Conservation (phyloP, 2,888 invertebrate species). For the Eugnorisma glareosa region DNA sequence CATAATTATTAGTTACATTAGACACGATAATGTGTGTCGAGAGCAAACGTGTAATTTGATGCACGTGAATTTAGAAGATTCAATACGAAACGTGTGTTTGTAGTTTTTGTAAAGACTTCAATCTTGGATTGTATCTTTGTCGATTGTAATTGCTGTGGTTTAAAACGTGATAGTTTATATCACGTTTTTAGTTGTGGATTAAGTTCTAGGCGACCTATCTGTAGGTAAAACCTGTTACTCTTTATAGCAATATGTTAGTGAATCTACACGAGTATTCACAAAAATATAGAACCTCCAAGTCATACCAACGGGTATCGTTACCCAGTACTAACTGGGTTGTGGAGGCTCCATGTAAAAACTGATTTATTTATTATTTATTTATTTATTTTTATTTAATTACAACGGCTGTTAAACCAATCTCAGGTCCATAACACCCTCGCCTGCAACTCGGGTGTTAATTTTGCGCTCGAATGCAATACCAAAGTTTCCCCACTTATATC, state of each 20-base stretch:
- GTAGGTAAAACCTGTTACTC: background rate
- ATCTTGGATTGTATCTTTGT: background rate
- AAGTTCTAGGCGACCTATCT: background rate
- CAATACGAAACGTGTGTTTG: constrained; percentile 6
- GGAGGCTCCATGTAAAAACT: too few species aligned
- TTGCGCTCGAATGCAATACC: too few species aligned
- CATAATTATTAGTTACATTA: background rate
- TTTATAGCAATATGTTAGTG: background rate
- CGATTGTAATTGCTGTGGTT: background rate
- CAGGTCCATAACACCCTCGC: too few species aligned
- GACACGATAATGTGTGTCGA: constrained; percentile 9
- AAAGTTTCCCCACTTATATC: too few species aligned
- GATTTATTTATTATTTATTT: too few species aligned
- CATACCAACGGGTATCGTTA: too few species aligned
- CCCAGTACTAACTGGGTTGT: too few species aligned
- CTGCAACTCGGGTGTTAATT: too few species aligned
- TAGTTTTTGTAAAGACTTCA: constrained; percentile 13
- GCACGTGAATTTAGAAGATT: constrained; percentile 19
- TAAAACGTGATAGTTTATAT: background rate
- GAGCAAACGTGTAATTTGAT: constrained; percentile 1
- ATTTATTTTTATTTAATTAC: too few species aligned
- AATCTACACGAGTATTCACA: background rate
- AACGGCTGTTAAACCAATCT: too few species aligned
- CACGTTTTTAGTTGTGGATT: background rate
- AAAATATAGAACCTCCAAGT: background rate